phyloP scores from a whole-genome alignment of 2,888 invertebrate species.

The Agrilus biguttatus region DNA sequence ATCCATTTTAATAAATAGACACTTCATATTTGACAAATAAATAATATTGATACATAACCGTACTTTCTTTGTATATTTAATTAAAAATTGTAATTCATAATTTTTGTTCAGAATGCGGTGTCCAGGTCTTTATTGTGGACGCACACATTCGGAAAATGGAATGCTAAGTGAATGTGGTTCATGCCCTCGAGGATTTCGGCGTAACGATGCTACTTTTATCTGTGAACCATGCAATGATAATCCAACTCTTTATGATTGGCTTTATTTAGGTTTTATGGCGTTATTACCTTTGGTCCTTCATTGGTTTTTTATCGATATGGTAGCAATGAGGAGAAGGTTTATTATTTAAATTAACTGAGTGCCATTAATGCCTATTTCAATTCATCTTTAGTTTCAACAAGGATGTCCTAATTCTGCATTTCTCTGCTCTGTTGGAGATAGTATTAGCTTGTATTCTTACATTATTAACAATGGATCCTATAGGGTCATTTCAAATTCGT shows the following conservation, averaged over 20 bases:
- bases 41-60: conserved; percentile 15
- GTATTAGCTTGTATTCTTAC: conserved; percentile 60
- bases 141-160: conserved; percentile 48
- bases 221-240: conserved; percentile 62
- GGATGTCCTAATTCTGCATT: conserved; percentile 60
- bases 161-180: conserved; percentile 73
- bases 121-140: conserved; percentile 76
- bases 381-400: conserved; percentile 45
- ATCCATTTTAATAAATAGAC: conserved; percentile 11
- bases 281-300: conserved; percentile 76
- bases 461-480: conserved; percentile 67
- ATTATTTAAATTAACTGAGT: conserved; percentile 1
- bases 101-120: conserved; percentile 33
- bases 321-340: conserved; percentile 57
- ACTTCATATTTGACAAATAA: conserved; percentile 9
- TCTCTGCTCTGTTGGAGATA: conserved; percentile 74
- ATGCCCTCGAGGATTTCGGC: conserved; percentile 70
- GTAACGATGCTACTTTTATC: conserved; percentile 59
- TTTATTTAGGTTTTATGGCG: conserved; percentile 90
- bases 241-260: conserved; percentile 79
- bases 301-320: conserved; percentile 84
- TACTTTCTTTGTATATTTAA: conserved; percentile 9
- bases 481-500: conserved; percentile 57
- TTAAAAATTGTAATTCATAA: conserved; percentile 7
- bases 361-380: conserved; percentile 1